Base-by-base conservation (phyloP, 1,140 invertebrate genomes). In the Danaus plexippus region DNA sequence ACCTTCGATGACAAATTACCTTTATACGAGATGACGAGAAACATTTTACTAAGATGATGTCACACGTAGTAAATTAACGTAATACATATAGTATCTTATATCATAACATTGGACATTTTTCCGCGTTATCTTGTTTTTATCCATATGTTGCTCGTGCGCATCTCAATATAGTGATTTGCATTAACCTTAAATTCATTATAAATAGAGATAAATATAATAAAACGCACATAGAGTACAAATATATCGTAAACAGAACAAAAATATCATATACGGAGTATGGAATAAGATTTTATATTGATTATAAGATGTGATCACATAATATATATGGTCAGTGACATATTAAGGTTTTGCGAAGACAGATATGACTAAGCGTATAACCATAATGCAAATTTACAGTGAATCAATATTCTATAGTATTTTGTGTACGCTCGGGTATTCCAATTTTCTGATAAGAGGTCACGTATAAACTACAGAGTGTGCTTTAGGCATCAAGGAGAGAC, bases 381-480 rank as follows among this genome's bases (percentile, higher is more conserved):
- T 32, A 32, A 32, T 32, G 7, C 22, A 32, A 32, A 51, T 47
- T 15, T 12, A 48, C n/a, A 46, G 15, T 63, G 61, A 63, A 22
- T 55, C 54, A 63, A 57, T 55, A 55, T 45, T 63, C 52, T 53
- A 53, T n/a, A 46, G 47, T 32, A 59, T 41, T 59, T 40, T 53
- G 54, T 48, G 59, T 53, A 56, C 18, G 41, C 32, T 46, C 51
- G 60, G 62, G 52, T 57, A 72, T 65, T 52, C 60, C 63, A 53
- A 61, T 47, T 50, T 58, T 56, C 43, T 77, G 82, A 83, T 85
- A 85, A 83, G 78, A 79, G 80, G 77, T 80, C 75, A 77, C 64
- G 62, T 71, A 60, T 53, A 47, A 57, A 54, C 52, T 45, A 11
- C 22, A 3, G 22, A 32, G 22, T 32, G 22, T 51, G 32, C 57